Conservation (phyloP, 2,113 vertebrate genomes). For the Eolophus roseicapilla region DNA sequence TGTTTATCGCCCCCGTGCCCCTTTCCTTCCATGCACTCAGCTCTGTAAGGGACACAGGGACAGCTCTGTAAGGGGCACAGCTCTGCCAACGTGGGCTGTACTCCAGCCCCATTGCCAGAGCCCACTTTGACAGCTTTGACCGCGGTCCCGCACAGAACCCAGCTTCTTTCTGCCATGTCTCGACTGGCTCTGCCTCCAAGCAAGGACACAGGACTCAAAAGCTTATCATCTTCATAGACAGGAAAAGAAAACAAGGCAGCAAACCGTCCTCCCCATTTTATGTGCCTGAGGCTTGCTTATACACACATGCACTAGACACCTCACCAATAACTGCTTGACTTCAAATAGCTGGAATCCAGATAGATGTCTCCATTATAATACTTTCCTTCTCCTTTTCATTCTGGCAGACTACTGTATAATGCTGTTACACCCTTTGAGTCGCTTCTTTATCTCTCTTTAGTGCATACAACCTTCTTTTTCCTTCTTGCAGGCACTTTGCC, state of each 20-base stretch:
- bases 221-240: fast-evolving
- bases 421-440: fast-evolving
- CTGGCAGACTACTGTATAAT: not conserved
- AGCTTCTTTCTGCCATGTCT: not conserved
- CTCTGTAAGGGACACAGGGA: not conserved
- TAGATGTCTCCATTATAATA: not conserved
- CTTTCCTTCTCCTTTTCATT: not conserved
- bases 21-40: not conserved
- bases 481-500: not conserved
- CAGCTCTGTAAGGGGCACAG: not conserved
- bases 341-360: not conserved
- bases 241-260: not conserved
- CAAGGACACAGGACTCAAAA: fast-evolving
- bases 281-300: not conserved
- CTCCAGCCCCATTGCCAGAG: not conserved
- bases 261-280: not conserved
- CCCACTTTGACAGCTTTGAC: fast-evolving
- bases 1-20: fast-evolving
- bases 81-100: fast-evolving
- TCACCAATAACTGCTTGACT: not conserved
- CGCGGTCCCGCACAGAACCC: not conserved
- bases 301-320: not conserved
- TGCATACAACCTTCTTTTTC: not conserved
- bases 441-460: not conserved
- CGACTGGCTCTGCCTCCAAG: not conserved